Conservation (phyloP, 2,888 invertebrate genomes). For the Pherbina coryleti region DNA sequence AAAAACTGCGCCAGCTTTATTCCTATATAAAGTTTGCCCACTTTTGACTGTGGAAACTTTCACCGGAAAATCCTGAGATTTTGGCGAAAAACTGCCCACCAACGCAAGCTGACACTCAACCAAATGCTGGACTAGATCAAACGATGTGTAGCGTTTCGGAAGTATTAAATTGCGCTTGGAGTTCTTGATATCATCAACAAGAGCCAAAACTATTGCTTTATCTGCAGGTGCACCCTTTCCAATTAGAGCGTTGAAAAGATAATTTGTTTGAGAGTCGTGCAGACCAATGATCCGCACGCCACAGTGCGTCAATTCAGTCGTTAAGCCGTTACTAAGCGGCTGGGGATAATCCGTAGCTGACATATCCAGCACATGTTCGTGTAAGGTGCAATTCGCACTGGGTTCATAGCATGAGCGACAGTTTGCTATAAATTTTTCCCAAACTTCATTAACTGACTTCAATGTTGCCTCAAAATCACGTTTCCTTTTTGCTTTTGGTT, state of each 20-base stretch:
- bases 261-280: conserved; percentile 60
- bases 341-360: conserved; percentile 31
- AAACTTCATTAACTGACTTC: conserved; percentile 50
- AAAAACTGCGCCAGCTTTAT: not conserved
- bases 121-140: conserved; percentile 51
- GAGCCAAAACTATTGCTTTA: conserved; percentile 49
- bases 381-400: conserved; percentile 56
- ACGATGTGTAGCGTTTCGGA: conserved; percentile 45
- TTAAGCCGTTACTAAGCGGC: not conserved
- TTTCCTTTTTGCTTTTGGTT: not conserved
- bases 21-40: not conserved
- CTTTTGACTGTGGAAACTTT: conserved; percentile 27
- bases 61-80: conserved; percentile 52
- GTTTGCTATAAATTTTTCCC: conserved; percentile 61
- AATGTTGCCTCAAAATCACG: conserved; percentile 14
- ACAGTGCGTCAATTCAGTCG: not conserved
- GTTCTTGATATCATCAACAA: conserved; percentile 60
- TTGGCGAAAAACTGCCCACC: conserved; percentile 48
- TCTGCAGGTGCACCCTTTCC: not conserved
- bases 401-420: conserved; percentile 61
- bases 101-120: conserved; percentile 50
- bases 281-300: conserved; percentile 49
- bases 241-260: conserved; percentile 55
- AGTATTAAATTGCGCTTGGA: conserved; percentile 57
- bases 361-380: conserved; percentile 48